Evolutionary conservation across 2,888 invertebrate species (phyloP).

Genomic region (Aproaerema taeniolella): DNA sequence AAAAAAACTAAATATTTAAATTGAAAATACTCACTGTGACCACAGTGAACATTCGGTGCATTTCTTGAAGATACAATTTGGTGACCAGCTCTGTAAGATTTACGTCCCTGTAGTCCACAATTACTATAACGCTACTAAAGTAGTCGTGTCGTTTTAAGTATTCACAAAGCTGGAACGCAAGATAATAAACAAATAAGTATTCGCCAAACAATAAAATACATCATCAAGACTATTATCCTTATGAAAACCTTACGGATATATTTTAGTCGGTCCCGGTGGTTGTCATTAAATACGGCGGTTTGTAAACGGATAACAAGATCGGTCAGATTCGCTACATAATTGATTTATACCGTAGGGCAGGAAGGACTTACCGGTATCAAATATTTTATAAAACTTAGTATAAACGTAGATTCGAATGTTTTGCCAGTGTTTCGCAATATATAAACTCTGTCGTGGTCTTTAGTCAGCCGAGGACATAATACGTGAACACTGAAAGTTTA

Average conservation of each 20-base stretch:
- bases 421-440: constrained; percentile 19
- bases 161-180: no score
- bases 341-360: no score
- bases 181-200: no score
- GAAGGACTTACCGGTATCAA: neutral
- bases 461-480: constrained; percentile 35
- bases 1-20: neutral
- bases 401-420: constrained; percentile 16
- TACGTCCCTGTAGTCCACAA: constrained; percentile 23
- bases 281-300: no score
- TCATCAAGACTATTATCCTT: no score
- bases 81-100: constrained; percentile 20
- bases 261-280: no score
- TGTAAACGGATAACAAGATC: no score
- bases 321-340: no score
- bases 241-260: no score
- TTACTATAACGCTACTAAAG: constrained; percentile 17
- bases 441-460: constrained; percentile 27
- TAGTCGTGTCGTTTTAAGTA: constrained; percentile 26
- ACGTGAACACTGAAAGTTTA: constrained; percentile 27
- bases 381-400: neutral
- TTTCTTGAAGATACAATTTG: constrained; percentile 21
- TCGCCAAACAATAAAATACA: no score
- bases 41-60: constrained; percentile 21
- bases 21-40: constrained; percentile 19